Conservation (phyloP, 2,888 invertebrate genomes). For the Byasa hedistus region DNA sequence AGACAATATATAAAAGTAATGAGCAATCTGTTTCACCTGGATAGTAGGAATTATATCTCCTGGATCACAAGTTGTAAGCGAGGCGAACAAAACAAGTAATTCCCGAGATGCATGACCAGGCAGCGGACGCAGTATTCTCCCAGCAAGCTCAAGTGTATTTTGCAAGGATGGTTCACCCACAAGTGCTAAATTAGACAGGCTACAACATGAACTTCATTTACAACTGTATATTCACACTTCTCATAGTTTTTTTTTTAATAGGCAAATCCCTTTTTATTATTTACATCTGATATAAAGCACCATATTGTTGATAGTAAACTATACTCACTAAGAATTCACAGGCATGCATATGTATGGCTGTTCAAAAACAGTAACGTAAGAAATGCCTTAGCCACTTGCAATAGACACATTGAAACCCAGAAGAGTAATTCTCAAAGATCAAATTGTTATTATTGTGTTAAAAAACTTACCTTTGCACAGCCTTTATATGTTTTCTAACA, state of each 20-base stretch:
- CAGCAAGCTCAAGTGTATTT: constrained; percentile 94
- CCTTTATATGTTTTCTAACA: constrained; percentile 88
- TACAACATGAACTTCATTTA: constrained; percentile 37
- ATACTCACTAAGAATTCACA: too few species aligned
- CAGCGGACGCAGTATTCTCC: constrained; percentile 90
- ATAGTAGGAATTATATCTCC: constrained; percentile 92
- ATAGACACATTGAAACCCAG: too few species aligned
- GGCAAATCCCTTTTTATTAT: too few species aligned
- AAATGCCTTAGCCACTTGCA: too few species aligned
- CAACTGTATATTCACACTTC: neutral
- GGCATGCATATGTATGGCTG: too few species aligned
- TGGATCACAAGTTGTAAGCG: constrained; percentile 98
- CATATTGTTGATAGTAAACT: too few species aligned
- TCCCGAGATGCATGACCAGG: constrained; percentile 98
- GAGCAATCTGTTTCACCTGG: constrained; percentile 45
- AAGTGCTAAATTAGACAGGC: constrained; percentile 83
- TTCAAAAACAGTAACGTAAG: too few species aligned
- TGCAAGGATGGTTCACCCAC: constrained; percentile 97
- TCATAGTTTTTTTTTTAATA: too few species aligned
- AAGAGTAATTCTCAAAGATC: neutral
- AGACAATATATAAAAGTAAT: neutral
- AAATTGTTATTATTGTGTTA: neutral
- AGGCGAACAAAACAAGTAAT: constrained; percentile 93
- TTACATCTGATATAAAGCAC: too few species aligned
- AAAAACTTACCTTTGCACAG: constrained; percentile 73